These are phyloP conservation scores for Todus mexicanus DNA, from an alignment of 2,797 vertebrate species.

Conservation along the genomic window DNA sequence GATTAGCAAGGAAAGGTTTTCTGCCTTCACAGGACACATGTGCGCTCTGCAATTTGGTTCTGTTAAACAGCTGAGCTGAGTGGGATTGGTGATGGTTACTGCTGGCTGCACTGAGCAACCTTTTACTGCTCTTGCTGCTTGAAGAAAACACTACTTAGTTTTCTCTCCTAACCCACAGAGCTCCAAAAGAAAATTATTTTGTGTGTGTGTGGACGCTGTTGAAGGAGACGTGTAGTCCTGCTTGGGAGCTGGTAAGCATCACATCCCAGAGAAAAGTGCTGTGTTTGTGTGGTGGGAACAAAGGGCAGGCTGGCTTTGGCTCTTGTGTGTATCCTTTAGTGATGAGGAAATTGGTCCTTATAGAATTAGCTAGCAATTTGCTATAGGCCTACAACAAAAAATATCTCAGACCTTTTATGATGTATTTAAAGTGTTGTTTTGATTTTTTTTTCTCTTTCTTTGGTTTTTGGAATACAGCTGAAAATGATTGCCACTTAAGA, in stretches of 20 bases:
- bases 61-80: neutral
- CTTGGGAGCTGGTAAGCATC: neutral
- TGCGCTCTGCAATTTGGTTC: neutral
- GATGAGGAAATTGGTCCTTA: neutral
- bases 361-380: neutral
- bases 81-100: neutral
- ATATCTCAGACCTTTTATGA: neutral
- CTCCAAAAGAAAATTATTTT: neutral
- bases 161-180: neutral
- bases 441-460: neutral
- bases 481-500: neutral
- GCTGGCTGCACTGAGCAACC: neutral
- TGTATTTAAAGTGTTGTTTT: neutral
- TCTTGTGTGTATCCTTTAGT: neutral
- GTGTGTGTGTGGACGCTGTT: neutral
- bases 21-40: neutral
- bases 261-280: neutral
- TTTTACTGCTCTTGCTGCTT: neutral
- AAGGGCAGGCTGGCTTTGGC: neutral
- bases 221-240: neutral
- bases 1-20: constrained; percentile 51
- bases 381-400: neutral
- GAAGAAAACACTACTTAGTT: neutral
- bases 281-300: neutral
- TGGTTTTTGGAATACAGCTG: neutral